Conservation (phyloP, 2,113 vertebrate species). For the Pelvicachromis taeniatus region DNA sequence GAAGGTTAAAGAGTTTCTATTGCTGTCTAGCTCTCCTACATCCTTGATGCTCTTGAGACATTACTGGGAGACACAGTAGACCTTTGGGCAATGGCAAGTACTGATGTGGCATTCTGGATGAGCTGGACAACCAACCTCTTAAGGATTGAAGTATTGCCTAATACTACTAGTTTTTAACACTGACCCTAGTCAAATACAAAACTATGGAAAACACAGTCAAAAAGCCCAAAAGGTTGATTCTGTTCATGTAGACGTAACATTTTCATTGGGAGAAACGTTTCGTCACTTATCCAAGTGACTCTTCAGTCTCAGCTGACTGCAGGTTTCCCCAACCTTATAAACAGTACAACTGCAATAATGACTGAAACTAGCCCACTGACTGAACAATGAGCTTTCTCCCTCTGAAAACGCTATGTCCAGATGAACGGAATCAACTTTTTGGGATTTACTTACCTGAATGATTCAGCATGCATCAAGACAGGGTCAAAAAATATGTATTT, state of each 20-base stretch:
- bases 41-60: background rate
- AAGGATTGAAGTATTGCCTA: no score
- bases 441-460: background rate
- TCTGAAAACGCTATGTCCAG: background rate
- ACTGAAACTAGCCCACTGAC: background rate
- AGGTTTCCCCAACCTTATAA: background rate
- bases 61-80: background rate
- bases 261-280: background rate
- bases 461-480: rapidly evolving
- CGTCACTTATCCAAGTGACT: background rate
- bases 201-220: no score
- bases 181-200: no score
- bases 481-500: background rate
- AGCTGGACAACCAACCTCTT: background rate
- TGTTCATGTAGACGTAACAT: no score
- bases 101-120: background rate
- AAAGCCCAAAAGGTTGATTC: no score
- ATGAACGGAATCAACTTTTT: background rate
- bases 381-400: background rate
- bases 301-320: background rate
- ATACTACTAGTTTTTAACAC: no score
- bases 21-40: background rate
- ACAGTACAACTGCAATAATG: background rate
- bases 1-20: background rate
- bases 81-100: rapidly evolving